Percentiles rank a stretch among this genome's conserved stretches.
Conservation (phyloP, 2,888 invertebrate species). For the Prenolepis imparis region DNA sequence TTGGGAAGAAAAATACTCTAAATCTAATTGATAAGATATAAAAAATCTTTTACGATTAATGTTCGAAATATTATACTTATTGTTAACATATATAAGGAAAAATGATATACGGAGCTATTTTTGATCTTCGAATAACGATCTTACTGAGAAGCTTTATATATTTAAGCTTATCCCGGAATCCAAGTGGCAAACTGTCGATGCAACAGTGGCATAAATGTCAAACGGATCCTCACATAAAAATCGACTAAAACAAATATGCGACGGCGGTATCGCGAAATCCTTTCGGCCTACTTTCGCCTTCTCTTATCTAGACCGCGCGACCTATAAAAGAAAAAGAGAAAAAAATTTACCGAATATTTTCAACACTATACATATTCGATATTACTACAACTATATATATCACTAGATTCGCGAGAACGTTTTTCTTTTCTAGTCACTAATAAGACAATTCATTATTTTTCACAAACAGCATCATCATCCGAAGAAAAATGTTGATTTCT, state of each 20-base stretch:
- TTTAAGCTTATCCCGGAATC: constrained; percentile 21
- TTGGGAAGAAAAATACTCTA: background rate
- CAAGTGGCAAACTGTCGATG: background rate
- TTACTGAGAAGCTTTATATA: background rate
- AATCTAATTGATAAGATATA: background rate
- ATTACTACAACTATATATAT: background rate
- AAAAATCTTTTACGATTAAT: background rate
- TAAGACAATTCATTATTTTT: background rate
- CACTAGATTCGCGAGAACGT: constrained; percentile 15
- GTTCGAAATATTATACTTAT: background rate
- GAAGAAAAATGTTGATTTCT: constrained; percentile 25
- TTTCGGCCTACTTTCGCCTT: constrained; percentile 45
- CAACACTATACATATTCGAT: background rate
- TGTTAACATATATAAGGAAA: background rate
- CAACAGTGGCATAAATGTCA: constrained; percentile 26
- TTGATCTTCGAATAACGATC: constrained; percentile 12
- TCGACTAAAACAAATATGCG: constrained; percentile 19
- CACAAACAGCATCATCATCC: background rate
- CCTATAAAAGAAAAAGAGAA: constrained; percentile 7
- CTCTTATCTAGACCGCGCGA: background rate
- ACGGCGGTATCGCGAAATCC: constrained; percentile 34
- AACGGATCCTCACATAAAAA: constrained; percentile 34
- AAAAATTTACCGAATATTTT: background rate
- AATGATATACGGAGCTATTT: background rate
- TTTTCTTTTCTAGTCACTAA: constrained; percentile 49